Evolutionary conservation across 2,113 vertebrate species (phyloP), one percentile per base, ranked within the genome.

Genomic region (Mustela nigripes): DNA sequence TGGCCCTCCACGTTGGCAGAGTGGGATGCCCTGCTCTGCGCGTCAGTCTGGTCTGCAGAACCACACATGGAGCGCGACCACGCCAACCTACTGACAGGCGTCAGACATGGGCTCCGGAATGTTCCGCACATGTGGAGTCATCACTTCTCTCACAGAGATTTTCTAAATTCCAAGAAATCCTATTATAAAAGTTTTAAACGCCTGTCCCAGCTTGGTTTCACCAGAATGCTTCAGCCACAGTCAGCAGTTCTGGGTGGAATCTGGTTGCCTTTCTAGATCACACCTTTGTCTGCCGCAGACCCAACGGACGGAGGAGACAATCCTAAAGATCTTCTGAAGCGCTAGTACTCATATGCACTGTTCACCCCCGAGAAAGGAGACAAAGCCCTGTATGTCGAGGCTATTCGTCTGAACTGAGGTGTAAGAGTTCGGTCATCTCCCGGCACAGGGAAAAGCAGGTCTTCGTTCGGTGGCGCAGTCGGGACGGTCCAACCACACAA

Each of bases 31-130:
- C 11, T 36, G 31, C 36, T n/a, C n/a, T 4, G 4, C 33, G 5
- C 2, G 0, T 21, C 1, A 11, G 24, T 12, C 42, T 26, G 24
- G 31, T 16, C 42, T 26, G 19, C 1, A 4, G 19, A n/a, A 4
- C 18, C 14, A 1, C 42, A 33, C 1, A 2, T 9, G 16, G 0
- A 2, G 4, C 12, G 0, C 0, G 26, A 21, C 24, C 11, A 56
- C 1, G 1, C 12, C 39, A 12, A 0, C 24, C 16, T 0, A 1
- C 9, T 2, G 2, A 2, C 2, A 53, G 31, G 67, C 0, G 0
- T 21, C 11, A 53, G 78, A 67, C 18, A 0, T 0, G 8, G 18
- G 9, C 45, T 31, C 16, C 7, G 16, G 11, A 42, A 50, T 26
- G 5, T 15, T 1, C 74, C 4, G 22, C 26, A 6, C 56, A 7